A percentile compares a stretch with the other conserved stretches of the same genome.
These are phyloP conservation scores for Paratilapia polleni DNA, from an alignment of 2,113 vertebrate genomes.

Conservation along the genomic window DNA sequence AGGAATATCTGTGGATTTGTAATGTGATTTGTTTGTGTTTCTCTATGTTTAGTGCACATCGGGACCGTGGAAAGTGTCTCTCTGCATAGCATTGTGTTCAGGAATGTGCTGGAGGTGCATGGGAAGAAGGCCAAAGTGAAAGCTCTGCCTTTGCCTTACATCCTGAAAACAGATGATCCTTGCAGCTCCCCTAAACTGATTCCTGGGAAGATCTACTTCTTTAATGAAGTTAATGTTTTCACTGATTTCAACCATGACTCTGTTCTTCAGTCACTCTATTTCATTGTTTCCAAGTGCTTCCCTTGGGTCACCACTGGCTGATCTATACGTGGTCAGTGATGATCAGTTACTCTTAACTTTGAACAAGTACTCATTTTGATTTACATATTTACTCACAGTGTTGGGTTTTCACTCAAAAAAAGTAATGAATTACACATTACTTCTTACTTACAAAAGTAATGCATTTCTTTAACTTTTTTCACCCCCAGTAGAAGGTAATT, in stretches of 20 bases:
- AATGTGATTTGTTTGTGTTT: neutral
- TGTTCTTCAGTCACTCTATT: slow-evolving; percentile 21
- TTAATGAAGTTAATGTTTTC: neutral
- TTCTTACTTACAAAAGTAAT: no score
- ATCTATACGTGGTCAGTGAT: no score
- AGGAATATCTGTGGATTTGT: no score
- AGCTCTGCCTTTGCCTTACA: neutral
- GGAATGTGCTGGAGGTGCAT: neutral
- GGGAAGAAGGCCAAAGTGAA: neutral
- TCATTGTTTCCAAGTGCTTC: slow-evolving; percentile 32
- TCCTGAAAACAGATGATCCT: neutral
- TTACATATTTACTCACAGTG: no score
- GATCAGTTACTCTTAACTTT: neutral
- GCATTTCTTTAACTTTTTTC: no score
- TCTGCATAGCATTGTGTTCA: neutral
- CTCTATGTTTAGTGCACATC: slow-evolving; percentile 21
- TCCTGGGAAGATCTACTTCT: slow-evolving; percentile 30
- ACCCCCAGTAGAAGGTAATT: no score
- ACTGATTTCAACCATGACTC: slow-evolving; percentile 15
- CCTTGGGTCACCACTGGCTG: neutral
- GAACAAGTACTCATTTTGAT: neutral
- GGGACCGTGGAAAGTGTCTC: slow-evolving; percentile 49
- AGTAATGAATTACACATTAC: no score
- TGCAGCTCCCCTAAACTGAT: no score
- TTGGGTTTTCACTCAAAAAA: no score